Percentiles rank a stretch among this genome's conserved stretches.
These are phyloP conservation scores for Dicyrtomina minuta DNA, from an alignment of 2,888 invertebrate genomes.

Conservation along the genomic window DNA sequence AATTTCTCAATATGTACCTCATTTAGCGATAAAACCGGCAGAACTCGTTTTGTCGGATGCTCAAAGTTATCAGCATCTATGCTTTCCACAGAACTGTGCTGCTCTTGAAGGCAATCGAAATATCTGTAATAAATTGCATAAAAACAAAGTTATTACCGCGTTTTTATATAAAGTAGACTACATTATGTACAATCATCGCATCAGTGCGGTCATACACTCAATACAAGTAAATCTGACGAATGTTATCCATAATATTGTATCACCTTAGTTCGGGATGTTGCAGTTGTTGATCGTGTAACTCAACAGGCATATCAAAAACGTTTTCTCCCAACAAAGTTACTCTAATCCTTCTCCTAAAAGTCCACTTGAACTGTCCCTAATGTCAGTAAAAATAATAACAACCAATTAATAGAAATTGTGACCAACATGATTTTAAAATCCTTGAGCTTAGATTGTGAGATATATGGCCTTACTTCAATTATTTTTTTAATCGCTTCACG, in stretches of 20 bases:
- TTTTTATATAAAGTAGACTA: too few species aligned
- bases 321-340: constrained; percentile 75
- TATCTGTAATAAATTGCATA: constrained; percentile 48
- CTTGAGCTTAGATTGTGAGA: neutral
- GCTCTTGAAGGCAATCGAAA: constrained; percentile 55
- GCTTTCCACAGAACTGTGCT: constrained; percentile 41
- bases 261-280: constrained; percentile 61
- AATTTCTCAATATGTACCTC: constrained; percentile 64
- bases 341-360: constrained; percentile 84
- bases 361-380: constrained; percentile 80
- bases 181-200: too few species aligned
- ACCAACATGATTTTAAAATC: neutral
- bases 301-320: constrained; percentile 67
- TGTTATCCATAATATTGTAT: too few species aligned
- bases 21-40: constrained; percentile 92
- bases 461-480: constrained; percentile 65
- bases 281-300: constrained; percentile 69
- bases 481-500: constrained; percentile 75
- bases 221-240: neutral
- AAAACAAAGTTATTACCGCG: neutral
- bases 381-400: too few species aligned
- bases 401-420: neutral
- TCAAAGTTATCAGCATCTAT: constrained; percentile 36
- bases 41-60: constrained; percentile 59
- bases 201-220: too few species aligned